phyloP scores from a whole-genome alignment of 1,140 invertebrate genomes.

The Dryas iulia region DNA sequence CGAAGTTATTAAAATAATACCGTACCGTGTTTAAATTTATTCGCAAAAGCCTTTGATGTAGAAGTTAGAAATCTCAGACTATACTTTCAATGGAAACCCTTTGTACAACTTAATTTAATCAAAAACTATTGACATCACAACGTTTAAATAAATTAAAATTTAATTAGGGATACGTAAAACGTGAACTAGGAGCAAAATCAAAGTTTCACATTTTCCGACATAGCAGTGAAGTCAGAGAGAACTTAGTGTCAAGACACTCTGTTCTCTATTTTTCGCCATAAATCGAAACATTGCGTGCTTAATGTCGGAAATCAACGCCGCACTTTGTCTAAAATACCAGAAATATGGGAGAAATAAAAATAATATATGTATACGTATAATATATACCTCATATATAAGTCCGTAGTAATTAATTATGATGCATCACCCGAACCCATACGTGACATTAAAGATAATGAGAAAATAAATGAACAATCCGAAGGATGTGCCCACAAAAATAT shows the following conservation, averaged over 20 bases:
- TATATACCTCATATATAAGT: not conserved
- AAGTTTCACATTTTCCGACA: not conserved
- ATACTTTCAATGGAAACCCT: not conserved
- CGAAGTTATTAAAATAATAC: not conserved
- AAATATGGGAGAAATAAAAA: too few species aligned
- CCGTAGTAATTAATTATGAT: not conserved
- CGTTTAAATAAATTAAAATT: not conserved
- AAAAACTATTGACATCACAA: not conserved
- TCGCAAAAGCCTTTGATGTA: not conserved
- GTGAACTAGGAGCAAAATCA: not conserved
- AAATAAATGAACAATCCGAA: not conserved
- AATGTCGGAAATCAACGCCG: too few species aligned
- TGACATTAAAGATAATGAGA: conserved; percentile 8
- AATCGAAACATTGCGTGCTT: too few species aligned
- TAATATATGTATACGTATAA: too few species aligned
- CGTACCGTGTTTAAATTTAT: not conserved
- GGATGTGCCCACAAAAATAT: not conserved
- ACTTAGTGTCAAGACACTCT: too few species aligned
- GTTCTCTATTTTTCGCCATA: too few species aligned
- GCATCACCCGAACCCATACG: conserved; percentile 5
- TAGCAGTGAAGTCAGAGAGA: too few species aligned
- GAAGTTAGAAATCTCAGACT: not conserved
- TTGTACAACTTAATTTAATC: not conserved
- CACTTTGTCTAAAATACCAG: too few species aligned
- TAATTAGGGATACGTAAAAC: not conserved